Evolutionary conservation across 2,797 vertebrate species (phyloP).

Genomic region (Eidolon dupreanum): DNA sequence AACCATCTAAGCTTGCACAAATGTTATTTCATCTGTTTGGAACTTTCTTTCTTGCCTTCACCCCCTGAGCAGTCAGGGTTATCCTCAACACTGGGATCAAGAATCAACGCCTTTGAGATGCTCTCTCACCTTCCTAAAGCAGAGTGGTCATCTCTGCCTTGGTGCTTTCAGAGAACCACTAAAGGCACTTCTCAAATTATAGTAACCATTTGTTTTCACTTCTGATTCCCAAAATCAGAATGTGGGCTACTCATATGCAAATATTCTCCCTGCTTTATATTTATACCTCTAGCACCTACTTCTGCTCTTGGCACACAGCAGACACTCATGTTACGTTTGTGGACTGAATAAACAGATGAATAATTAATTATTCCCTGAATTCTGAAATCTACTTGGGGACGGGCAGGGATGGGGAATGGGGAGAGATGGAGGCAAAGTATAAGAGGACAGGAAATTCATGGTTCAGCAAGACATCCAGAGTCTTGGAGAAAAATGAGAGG

Average conservation of each 20-base stretch:
- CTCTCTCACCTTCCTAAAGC: not conserved
- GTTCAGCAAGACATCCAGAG: conserved; percentile 26
- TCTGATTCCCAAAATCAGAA: conserved; percentile 36
- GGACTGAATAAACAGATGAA: not conserved
- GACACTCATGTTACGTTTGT: not conserved
- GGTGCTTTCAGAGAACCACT: not conserved
- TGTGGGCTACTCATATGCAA: not conserved
- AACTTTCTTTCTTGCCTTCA: not conserved
- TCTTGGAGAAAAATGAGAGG: not conserved
- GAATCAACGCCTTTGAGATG: not conserved
- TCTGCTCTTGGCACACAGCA: not conserved
- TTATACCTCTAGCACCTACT: not conserved
- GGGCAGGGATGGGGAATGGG: not conserved
- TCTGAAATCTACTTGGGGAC: not conserved
- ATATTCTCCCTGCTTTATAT: not conserved
- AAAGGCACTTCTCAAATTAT: not conserved
- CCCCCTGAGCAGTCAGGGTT: not conserved
- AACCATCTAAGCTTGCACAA: not conserved
- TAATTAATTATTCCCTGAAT: not conserved
- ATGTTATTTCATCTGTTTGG: not conserved
- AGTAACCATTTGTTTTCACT: not conserved
- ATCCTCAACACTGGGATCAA: not conserved
- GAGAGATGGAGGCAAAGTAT: not conserved
- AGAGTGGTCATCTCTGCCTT: not conserved
- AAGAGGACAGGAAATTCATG: not conserved